Evolutionary conservation across 1,140 invertebrate species (phyloP).

Genomic region (Scaptomyza pallida): DNA sequence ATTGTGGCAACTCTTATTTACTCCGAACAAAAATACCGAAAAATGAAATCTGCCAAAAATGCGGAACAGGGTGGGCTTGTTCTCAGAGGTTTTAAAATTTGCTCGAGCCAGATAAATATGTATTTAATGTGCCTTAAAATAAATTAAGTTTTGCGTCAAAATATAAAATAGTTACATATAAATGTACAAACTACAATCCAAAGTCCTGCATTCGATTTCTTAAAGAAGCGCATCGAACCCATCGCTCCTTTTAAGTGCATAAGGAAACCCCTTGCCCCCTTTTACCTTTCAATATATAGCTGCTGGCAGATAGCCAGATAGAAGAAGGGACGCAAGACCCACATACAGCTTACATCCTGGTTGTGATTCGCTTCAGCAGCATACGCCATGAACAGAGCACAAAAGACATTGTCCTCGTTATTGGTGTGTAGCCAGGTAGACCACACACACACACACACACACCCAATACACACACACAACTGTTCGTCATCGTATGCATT

Average conservation of each 20-base stretch:
- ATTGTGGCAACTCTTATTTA: too few relatives aligned
- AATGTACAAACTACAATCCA: slow-evolving; percentile 1
- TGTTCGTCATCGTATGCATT: slow-evolving; percentile 52
- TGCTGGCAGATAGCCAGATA: slow-evolving; percentile 12
- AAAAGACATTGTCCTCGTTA: slow-evolving; percentile 57
- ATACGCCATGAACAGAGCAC: slow-evolving; percentile 47
- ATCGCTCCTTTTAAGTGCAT: slow-evolving; percentile 1
- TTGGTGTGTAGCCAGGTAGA: slow-evolving; percentile 55
- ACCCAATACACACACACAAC: slow-evolving; percentile 5
- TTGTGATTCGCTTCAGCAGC: slow-evolving; percentile 48
- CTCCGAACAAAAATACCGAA: too few relatives aligned
- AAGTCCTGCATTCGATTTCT: neutral
- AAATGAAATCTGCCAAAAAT: too few relatives aligned
- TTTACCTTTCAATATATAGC: too few relatives aligned
- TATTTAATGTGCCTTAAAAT: too few relatives aligned
- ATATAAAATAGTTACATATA: too few relatives aligned
- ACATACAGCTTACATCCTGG: slow-evolving; percentile 55
- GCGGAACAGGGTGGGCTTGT: too few relatives aligned
- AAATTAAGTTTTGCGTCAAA: too few relatives aligned
- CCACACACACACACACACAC: neutral
- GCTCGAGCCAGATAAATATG: too few relatives aligned
- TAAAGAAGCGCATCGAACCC: neutral
- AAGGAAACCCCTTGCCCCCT: slow-evolving; percentile 2
- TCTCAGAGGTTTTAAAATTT: too few relatives aligned
- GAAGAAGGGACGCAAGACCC: neutral